These are phyloP conservation scores for Ceyx melanurus DNA, from an alignment of 2,113 vertebrate species.

Conservation along the genomic window DNA sequence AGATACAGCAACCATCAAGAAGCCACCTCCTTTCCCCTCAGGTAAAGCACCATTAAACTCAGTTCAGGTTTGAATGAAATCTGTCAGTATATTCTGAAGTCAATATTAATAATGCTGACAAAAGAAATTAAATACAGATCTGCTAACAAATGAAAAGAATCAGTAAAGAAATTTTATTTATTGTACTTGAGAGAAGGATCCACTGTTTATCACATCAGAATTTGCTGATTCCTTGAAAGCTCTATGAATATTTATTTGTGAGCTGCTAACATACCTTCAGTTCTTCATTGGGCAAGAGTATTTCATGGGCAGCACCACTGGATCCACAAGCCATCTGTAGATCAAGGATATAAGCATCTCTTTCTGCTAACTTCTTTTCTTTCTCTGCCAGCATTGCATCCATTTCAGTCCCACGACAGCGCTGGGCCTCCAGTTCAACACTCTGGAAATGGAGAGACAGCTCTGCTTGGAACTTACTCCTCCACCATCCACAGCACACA, in stretches of 20 bases:
- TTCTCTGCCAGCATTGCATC: slow-evolving; percentile 84
- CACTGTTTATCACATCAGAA: accelerated
- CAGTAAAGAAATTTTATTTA: background rate
- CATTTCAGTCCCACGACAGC: slow-evolving; percentile 81
- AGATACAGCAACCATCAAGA: background rate
- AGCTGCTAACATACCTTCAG: slow-evolving; percentile 67
- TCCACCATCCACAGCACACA: background rate
- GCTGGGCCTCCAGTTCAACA: slow-evolving; percentile 76
- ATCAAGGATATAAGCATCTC: slow-evolving; percentile 87
- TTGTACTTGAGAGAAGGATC: background rate
- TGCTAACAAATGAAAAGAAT: background rate
- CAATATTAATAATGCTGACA: background rate
- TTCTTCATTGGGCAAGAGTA: slow-evolving; percentile 39
- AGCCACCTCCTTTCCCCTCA: background rate
- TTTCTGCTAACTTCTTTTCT: slow-evolving; percentile 83
- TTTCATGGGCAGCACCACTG: slow-evolving; percentile 13
- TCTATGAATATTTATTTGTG: background rate
- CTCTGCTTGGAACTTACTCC: background rate
- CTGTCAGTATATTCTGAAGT: background rate
- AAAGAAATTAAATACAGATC: background rate
- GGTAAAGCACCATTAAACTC: background rate
- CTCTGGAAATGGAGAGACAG: slow-evolving; percentile 49
- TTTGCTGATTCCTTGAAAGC: background rate
- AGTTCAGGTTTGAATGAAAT: background rate
- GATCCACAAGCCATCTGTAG: slow-evolving; percentile 78